Evolutionary conservation across 2,888 invertebrate species (phyloP).

Genomic region (Rotaria socialis): DNA sequence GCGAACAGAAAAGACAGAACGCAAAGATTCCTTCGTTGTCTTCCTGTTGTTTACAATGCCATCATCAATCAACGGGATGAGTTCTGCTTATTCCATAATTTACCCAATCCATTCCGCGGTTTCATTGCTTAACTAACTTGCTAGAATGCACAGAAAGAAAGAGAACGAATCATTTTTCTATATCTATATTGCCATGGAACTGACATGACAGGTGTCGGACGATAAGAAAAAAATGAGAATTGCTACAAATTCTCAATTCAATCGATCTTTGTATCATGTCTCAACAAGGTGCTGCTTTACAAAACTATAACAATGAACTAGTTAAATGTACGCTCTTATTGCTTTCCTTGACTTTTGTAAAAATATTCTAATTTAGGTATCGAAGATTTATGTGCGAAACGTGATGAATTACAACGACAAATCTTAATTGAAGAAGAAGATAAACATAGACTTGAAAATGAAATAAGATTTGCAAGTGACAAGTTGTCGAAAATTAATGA

Average conservation of each 20-base stretch:
- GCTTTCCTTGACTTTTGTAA: too few relatives aligned
- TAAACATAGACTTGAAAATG: constrained; percentile 58
- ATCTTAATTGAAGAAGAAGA: constrained; percentile 59
- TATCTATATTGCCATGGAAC: not conserved
- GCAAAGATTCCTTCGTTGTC: not conserved
- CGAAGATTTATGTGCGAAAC: constrained; percentile 57
- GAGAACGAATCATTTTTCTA: too few relatives aligned
- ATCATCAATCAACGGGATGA: not conserved
- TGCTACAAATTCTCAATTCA: constrained; percentile 50
- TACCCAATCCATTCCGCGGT: too few relatives aligned
- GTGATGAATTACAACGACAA: constrained; percentile 58
- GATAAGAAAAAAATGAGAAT: not conserved
- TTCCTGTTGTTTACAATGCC: not conserved
- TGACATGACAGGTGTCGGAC: not conserved
- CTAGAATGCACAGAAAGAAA: too few relatives aligned
- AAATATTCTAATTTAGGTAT: constrained; percentile 50
- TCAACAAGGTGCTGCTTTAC: constrained; percentile 56
- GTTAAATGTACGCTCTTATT: constrained; percentile 56
- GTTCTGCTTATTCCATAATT: too few relatives aligned
- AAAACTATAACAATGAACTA: constrained; percentile 59
- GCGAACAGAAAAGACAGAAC: not conserved
- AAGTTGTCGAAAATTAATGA: constrained; percentile 58
- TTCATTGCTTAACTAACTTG: too few relatives aligned
- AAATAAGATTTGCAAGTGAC: constrained; percentile 57
- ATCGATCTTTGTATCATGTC: constrained; percentile 26